Evolutionary conservation across 2,888 invertebrate genomes (phyloP).

Genomic region (Tromatobia lineatoria): DNA sequence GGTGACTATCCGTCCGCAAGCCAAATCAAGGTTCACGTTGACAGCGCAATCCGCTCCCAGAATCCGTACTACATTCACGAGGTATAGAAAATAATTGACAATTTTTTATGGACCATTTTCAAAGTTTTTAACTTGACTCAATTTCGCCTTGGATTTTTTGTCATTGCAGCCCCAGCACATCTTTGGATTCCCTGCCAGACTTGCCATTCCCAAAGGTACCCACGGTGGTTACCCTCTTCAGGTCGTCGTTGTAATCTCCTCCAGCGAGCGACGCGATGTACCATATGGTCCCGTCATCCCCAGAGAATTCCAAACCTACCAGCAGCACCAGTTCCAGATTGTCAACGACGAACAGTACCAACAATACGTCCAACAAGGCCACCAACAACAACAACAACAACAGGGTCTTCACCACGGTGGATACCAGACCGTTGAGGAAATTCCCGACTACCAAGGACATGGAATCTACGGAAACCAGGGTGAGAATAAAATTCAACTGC

Average conservation of each 20-base stretch:
- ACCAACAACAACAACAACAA: slow-evolving; percentile 44
- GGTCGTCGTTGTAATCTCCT: slow-evolving; percentile 88
- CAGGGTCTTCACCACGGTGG: slow-evolving; percentile 69
- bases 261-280: slow-evolving; percentile 85
- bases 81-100: slow-evolving; percentile 79
- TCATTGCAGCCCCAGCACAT: slow-evolving; percentile 85
- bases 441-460: slow-evolving; percentile 73
- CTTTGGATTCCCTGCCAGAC: slow-evolving; percentile 88
- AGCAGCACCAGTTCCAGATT: slow-evolving; percentile 77
- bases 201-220: slow-evolving; percentile 89
- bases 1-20: slow-evolving; percentile 87
- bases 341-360: slow-evolving; percentile 76
- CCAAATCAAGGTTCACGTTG: slow-evolving; percentile 88
- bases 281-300: slow-evolving; percentile 86
- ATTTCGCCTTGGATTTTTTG: background rate
- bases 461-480: slow-evolving; percentile 67
- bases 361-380: slow-evolving; percentile 66
- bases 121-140: background rate
- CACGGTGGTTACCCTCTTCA: slow-evolving; percentile 89
- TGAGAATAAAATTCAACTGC: slow-evolving; percentile 22
- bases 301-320: slow-evolving; percentile 75
- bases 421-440: slow-evolving; percentile 76
- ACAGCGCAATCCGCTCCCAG: slow-evolving; percentile 86
- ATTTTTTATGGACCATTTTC: background rate
- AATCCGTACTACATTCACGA: slow-evolving; percentile 82